These are phyloP conservation scores for Accipiter cooperii DNA, from an alignment of 2,113 vertebrate genomes.

Conservation along the genomic window DNA sequence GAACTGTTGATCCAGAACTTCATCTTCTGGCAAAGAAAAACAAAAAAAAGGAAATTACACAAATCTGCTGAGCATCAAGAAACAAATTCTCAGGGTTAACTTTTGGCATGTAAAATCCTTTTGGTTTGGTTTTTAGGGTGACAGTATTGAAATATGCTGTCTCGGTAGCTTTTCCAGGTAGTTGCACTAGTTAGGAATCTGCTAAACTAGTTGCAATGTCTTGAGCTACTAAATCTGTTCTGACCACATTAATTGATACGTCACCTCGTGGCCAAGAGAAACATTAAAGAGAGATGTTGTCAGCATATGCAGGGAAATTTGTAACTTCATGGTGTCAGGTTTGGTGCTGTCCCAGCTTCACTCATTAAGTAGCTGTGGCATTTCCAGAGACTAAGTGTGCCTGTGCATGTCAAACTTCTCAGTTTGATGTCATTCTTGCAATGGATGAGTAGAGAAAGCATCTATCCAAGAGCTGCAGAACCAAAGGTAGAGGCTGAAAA, in stretches of 20 bases:
- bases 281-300: slow-evolving; percentile 26
- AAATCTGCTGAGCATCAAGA: background rate
- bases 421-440: slow-evolving; percentile 41
- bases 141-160: background rate
- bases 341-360: slow-evolving; percentile 63
- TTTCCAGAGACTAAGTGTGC: slow-evolving; percentile 67
- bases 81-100: background rate
- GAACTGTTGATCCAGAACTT: slow-evolving; percentile 27
- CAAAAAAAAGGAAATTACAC: background rate
- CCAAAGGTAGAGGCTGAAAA: background rate
- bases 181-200: background rate
- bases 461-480: slow-evolving; percentile 20
- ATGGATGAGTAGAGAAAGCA: slow-evolving; percentile 50
- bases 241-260: slow-evolving; percentile 51
- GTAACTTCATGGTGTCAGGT: slow-evolving; percentile 9
- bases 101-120: background rate
- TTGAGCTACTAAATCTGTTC: slow-evolving; percentile 47
- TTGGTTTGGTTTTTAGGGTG: background rate
- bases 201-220: slow-evolving; percentile 44
- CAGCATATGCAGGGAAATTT: slow-evolving; percentile 61
- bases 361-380: slow-evolving; percentile 47
- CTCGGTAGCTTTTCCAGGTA: slow-evolving; percentile 27
- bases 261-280: slow-evolving; percentile 43
- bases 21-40: background rate
- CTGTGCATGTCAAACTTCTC: slow-evolving; percentile 14